These are phyloP conservation scores for Aethes cnicana DNA, from an alignment of 2,888 invertebrate genomes.

Conservation along the genomic window DNA sequence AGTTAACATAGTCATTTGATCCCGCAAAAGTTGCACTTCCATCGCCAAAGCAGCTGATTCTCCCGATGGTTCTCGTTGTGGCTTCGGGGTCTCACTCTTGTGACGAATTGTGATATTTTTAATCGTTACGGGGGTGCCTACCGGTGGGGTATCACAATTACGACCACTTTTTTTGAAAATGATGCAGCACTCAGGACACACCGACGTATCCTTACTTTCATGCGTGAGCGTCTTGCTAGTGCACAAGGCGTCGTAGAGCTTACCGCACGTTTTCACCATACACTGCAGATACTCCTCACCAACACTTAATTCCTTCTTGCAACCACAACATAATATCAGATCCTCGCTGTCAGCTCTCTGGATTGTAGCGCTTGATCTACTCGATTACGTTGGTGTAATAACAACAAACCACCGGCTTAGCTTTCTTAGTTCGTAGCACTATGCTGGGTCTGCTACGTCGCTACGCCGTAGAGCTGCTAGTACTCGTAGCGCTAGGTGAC, in stretches of 20 bases:
- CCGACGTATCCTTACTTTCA: background rate
- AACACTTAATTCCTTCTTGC: background rate
- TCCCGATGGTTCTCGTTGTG: background rate
- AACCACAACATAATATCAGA: background rate
- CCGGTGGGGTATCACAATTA: slow-evolving; percentile 5
- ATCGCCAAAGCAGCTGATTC: background rate
- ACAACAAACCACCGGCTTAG: no score
- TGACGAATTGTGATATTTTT: background rate
- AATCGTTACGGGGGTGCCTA: slow-evolving; percentile 1
- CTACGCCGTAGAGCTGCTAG: no score
- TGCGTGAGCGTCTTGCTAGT: background rate
- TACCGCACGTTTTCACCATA: background rate
- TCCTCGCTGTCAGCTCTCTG: background rate
- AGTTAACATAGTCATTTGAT: background rate
- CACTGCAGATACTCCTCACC: slow-evolving; percentile 9
- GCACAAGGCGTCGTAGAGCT: slow-evolving; percentile 1
- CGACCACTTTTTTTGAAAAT: background rate
- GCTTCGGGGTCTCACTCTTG: background rate
- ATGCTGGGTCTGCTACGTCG: no score
- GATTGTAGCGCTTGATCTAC: no score
- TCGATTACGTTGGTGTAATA: no score
- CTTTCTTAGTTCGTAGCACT: no score
- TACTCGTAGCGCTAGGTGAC: no score
- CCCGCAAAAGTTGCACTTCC: background rate
- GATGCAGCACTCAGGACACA: slow-evolving; percentile 6